Evolutionary conservation across 1,140 invertebrate genomes (phyloP).

Genomic region (Capitella teleta): DNA sequence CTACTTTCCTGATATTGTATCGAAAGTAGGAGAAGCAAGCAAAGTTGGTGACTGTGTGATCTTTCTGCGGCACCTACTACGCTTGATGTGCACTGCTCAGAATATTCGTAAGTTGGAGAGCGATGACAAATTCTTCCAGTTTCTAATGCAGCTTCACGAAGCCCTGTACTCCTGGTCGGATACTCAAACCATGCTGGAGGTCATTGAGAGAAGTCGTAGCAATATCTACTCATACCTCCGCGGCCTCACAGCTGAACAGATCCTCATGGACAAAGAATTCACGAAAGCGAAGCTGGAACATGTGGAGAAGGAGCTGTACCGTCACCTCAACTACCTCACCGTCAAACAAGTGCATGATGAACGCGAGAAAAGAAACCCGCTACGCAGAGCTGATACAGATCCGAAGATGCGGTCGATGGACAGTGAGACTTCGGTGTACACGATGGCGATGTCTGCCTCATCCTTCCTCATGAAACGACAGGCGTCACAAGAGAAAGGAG

Average conservation of each 20-base stretch:
- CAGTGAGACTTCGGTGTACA: slow-evolving; percentile 12
- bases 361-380: too few species aligned
- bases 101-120: slow-evolving; percentile 10
- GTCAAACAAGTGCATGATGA: background rate
- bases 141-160: slow-evolving; percentile 8
- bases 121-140: slow-evolving; percentile 8
- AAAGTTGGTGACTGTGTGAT: slow-evolving; percentile 9
- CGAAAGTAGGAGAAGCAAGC: background rate
- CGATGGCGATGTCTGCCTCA: slow-evolving; percentile 10
- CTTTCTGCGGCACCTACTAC: slow-evolving; percentile 7
- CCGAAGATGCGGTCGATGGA: slow-evolving; percentile 1
- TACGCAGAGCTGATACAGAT: background rate
- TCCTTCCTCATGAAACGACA: slow-evolving; percentile 7
- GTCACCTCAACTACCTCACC: slow-evolving; percentile 2
- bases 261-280: slow-evolving; percentile 6
- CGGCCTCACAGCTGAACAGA: slow-evolving; percentile 9
- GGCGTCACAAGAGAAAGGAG: background rate
- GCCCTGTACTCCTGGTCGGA: slow-evolving; percentile 1
- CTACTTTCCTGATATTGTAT: slow-evolving; percentile 7
- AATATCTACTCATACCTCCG: slow-evolving; percentile 7
- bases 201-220: slow-evolving; percentile 6
- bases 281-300: slow-evolving; percentile 10
- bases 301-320: slow-evolving; percentile 9
- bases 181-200: background rate
- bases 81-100: slow-evolving; percentile 6